Percentiles rank a stretch among this genome's conserved stretches.
Evolutionary conservation across 2,888 invertebrate genomes (phyloP).

Genomic region (Erebia palarica): DNA sequence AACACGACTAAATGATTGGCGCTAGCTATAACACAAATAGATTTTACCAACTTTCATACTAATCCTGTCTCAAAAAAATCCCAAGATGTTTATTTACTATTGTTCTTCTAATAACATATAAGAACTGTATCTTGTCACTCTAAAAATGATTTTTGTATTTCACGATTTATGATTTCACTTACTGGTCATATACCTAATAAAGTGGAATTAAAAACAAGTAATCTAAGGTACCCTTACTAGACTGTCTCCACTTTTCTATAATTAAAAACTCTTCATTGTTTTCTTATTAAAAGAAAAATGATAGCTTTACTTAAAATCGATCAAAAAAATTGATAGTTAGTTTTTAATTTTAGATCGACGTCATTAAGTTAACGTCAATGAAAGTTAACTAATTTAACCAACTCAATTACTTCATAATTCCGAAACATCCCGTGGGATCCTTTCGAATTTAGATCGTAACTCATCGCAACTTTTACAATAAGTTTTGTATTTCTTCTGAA

Average conservation of each 20-base stretch:
- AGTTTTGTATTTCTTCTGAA: neutral
- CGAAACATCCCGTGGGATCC: neutral
- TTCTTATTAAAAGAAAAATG: slow-evolving; percentile 29
- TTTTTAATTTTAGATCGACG: neutral
- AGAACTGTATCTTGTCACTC: neutral
- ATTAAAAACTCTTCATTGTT: slow-evolving; percentile 13
- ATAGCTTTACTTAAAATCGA: slow-evolving; percentile 1
- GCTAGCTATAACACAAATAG: slow-evolving; percentile 13
- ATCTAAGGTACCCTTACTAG: neutral
- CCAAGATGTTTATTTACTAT: neutral
- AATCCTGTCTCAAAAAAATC: neutral
- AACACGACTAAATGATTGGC: too few species aligned
- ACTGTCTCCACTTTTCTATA: neutral
- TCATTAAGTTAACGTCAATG: neutral
- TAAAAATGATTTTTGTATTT: neutral
- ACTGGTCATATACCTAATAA: too few species aligned
- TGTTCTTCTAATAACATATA: neutral
- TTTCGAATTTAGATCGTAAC: neutral
- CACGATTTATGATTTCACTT: neutral
- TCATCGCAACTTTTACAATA: neutral
- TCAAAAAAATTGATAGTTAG: neutral
- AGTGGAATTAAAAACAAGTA: too few species aligned
- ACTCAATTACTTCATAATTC: neutral
- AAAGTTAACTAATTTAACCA: neutral
- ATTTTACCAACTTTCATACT: slow-evolving; percentile 11